Percentiles rank a stretch among this genome's conserved stretches.
Conservation (phyloP, 2,888 invertebrate genomes). For the Chirona hameri region DNA sequence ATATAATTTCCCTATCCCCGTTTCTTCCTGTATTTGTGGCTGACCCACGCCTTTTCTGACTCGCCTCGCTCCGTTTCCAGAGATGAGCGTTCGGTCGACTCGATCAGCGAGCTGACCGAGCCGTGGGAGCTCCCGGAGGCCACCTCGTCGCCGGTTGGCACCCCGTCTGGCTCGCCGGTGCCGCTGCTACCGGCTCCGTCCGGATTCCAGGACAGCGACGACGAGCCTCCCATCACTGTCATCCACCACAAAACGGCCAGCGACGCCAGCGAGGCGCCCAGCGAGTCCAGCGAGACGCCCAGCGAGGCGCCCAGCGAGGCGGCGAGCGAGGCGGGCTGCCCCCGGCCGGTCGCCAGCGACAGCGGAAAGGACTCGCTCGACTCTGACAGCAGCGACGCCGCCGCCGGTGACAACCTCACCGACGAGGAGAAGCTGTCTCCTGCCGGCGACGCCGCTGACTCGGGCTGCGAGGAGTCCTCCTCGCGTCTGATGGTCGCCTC, state of each 20-base stretch:
- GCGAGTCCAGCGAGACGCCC: constrained; percentile 27
- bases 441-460: constrained; percentile 10
- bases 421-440: constrained; percentile 30
- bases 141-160: neutral
- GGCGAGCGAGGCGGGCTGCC: constrained; percentile 3
- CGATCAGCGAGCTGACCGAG: constrained; percentile 33
- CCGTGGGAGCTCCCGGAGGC: constrained; percentile 41
- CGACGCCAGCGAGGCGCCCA: neutral
- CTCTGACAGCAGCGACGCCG: constrained; percentile 26
- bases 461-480: neutral
- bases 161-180: neutral
- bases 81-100: neutral
- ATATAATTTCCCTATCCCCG: too few relatives aligned
- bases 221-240: neutral
- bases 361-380: constrained; percentile 33
- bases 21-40: neutral
- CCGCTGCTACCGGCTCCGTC: constrained; percentile 32
- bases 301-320: too few relatives aligned
- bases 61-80: neutral
- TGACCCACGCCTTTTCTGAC: neutral
- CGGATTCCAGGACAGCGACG: constrained; percentile 27
- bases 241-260: neutral
- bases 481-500: neutral
- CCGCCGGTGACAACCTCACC: constrained; percentile 22
- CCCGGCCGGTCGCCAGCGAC: constrained; percentile 30